A percentile compares a stretch with the other conserved stretches of the same genome.
Conservation (phyloP, 1,140 invertebrate genomes). For the Halyomorpha halys region DNA sequence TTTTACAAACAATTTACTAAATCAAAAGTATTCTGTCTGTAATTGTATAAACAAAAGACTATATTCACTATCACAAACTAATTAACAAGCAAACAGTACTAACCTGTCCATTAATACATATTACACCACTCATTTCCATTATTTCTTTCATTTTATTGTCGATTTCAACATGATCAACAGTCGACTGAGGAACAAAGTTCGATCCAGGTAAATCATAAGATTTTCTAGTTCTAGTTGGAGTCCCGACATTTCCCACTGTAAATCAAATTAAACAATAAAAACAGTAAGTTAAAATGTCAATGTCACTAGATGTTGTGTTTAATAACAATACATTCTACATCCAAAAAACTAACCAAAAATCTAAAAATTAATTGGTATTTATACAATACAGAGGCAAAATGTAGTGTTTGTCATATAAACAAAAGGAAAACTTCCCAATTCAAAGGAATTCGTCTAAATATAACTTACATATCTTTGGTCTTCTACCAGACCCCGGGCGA, state of each 20-base stretch:
- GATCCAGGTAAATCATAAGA: conserved; percentile 41
- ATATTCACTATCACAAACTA: too few species aligned
- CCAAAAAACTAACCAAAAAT: too few species aligned
- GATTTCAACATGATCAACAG: conserved; percentile 41
- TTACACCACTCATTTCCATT: conserved; percentile 69
- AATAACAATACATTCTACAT: too few species aligned
- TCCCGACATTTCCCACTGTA: conserved; percentile 35
- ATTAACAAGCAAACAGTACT: not conserved
- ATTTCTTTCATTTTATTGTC: conserved; percentile 67
- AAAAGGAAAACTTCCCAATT: too few species aligned
- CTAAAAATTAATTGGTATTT: too few species aligned
- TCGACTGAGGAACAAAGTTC: conserved; percentile 26
- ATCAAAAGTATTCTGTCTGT: too few species aligned
- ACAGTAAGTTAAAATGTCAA: not conserved
- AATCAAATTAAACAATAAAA: not conserved
- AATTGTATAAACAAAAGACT: too few species aligned
- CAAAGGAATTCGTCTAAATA: not conserved
- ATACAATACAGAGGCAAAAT: too few species aligned
- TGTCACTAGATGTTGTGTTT: too few species aligned
- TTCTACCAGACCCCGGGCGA: conserved; percentile 29
- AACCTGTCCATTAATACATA: conserved; percentile 63
- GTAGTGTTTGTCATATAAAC: too few species aligned
- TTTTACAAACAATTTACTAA: too few species aligned
- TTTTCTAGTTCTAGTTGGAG: conserved; percentile 38
- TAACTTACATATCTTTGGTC: conserved; percentile 31